Base-by-base conservation (phyloP, 1,140 invertebrate species). In the Drosophila kikkawai region DNA sequence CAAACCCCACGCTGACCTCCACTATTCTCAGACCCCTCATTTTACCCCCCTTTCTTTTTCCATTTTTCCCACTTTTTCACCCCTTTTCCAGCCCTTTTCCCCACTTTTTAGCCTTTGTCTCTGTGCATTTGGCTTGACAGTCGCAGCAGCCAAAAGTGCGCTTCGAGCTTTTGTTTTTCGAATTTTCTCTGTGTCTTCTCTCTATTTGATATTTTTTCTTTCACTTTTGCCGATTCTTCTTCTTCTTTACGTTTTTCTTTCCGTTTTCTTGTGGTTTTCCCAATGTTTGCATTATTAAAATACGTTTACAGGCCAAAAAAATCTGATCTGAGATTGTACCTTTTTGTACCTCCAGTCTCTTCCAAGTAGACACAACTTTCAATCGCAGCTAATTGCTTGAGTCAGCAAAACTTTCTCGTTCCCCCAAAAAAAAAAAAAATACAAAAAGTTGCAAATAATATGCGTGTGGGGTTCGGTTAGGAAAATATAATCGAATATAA, bases 341-440 rank as follows among this genome's bases (percentile, higher is more conserved):
- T 47, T 19, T 19, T 22, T 48, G 1, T 12, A 17, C 50, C 51
- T 9, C 58, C 64, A 67, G 15, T 19, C 61, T 15, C 68, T 66
- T 67, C 71, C 55, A 39, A 39, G 53, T 41, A 80, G 80, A 42
- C 83, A 85, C 69, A 90, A 90, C 81, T 88, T 85, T 79, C 85
- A 90, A 88, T 88, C 81, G 81, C 65, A 76, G 85, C 83, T 88
- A 88, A 88, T 88, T 88, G 81, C 81, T 90, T 79, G 81, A 79
- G 79, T 80, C 84, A 48, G 73, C 74, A 76, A 79, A 87, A 79
- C 74, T 78, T 84, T 73, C 36, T 34, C 61, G 26, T 56, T 39
- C 36, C 13, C 12, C 50, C 34, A n/a, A 51, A 41, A 47, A 37
- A 53, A 64, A 66, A 64, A 59, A 36, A 32, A 48, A 37, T 13